These are phyloP conservation scores for Lasiurus borealis DNA, from an alignment of 2,113 vertebrate species.

Conservation along the genomic window DNA sequence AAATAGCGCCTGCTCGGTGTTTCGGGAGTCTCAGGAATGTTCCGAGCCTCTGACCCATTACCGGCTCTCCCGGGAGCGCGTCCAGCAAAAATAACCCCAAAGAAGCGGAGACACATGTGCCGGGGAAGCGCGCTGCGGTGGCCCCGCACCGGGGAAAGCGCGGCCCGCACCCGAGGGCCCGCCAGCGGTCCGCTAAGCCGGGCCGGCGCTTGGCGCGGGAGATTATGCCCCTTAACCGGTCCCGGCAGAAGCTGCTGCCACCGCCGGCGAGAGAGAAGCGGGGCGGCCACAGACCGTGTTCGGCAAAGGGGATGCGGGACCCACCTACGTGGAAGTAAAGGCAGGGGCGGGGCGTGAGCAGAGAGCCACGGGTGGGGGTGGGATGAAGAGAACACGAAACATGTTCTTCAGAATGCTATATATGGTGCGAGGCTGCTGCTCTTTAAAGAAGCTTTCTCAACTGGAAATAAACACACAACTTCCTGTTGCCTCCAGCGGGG, in stretches of 20 bases:
- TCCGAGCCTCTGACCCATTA: conserved; percentile 45
- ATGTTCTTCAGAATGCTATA: background rate
- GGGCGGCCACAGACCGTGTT: accelerated
- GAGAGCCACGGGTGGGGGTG: background rate
- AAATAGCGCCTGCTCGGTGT: background rate
- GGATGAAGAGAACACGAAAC: background rate
- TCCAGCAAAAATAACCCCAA: conserved; percentile 20
- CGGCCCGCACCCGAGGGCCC: no score
- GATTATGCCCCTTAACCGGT: background rate
- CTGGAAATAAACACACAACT: conserved; percentile 48
- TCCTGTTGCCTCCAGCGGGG: conserved; percentile 37
- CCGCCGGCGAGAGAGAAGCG: background rate
- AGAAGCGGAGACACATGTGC: background rate
- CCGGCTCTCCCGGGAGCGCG: conserved; percentile 17
- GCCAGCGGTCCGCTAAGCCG: background rate
- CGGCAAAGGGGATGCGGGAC: background rate
- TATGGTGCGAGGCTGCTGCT: background rate
- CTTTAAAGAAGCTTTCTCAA: background rate
- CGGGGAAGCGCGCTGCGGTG: background rate
- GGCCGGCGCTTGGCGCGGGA: background rate
- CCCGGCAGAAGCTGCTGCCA: background rate
- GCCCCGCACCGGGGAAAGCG: no score
- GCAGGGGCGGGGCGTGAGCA: no score
- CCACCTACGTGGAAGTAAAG: accelerated
- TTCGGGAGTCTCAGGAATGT: conserved; percentile 34